Conservation (phyloP, 2,113 vertebrate species). For the Apus apus region DNA sequence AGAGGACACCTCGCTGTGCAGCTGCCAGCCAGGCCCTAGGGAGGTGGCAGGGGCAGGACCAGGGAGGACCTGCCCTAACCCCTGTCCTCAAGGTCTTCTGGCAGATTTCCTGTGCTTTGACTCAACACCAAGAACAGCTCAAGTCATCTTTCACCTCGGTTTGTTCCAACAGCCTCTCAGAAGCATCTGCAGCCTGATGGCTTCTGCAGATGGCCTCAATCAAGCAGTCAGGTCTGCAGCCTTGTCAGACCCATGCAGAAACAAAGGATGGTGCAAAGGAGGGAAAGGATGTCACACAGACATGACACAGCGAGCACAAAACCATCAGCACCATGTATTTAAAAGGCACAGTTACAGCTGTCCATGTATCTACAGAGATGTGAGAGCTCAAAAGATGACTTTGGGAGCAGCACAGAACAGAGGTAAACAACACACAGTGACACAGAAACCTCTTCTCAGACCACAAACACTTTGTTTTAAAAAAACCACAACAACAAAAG, state of each 20-base stretch:
- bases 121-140: neutral
- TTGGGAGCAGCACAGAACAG: neutral
- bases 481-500: neutral
- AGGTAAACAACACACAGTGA: neutral
- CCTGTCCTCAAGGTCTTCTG: neutral
- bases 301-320: rapidly evolving
- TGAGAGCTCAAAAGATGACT: rapidly evolving
- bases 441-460: neutral
- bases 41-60: neutral
- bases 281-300: neutral
- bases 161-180: neutral
- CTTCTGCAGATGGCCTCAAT: slow-evolving; percentile 16
- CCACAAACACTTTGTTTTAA: rapidly evolving
- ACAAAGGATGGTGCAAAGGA: neutral
- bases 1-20: neutral
- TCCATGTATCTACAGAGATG: rapidly evolving
- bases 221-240: neutral
- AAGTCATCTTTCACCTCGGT: neutral
- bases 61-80: neutral
- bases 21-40: neutral
- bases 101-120: slow-evolving; percentile 12
- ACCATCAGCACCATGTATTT: rapidly evolving
- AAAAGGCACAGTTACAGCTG: neutral
- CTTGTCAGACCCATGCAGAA: neutral
- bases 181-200: slow-evolving; percentile 40